Conservation (phyloP, 2,797 vertebrate species). For the Gephyroberyx darwinii region DNA sequence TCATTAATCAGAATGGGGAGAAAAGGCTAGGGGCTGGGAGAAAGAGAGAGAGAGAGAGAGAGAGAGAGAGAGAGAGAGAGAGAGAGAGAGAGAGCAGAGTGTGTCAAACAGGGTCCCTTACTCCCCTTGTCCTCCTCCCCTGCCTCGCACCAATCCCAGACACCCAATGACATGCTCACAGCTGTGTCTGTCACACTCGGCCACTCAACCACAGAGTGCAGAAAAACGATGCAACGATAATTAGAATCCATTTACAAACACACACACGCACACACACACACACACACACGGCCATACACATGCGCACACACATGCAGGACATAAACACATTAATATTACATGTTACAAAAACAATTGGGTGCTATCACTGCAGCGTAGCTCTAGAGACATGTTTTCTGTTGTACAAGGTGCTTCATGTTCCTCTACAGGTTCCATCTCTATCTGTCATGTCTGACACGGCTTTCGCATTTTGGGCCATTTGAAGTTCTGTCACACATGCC, state of each 20-base stretch:
- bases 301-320: neutral
- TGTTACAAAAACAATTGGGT: slow-evolving; percentile 1
- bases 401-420: slow-evolving; percentile 11
- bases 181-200: slow-evolving; percentile 71
- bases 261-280: slow-evolving; percentile 3
- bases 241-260: slow-evolving; percentile 56
- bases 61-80: neutral
- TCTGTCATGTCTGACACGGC: slow-evolving; percentile 54
- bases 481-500: slow-evolving; percentile 40
- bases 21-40: slow-evolving; percentile 63
- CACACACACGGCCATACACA: neutral
- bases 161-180: slow-evolving; percentile 68
- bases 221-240: slow-evolving; percentile 64
- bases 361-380: neutral
- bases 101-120: slow-evolving; percentile 46
- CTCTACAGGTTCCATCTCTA: neutral
- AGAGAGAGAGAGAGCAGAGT: slow-evolving; percentile 18
- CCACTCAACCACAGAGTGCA: slow-evolving; percentile 60
- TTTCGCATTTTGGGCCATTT: slow-evolving; percentile 43
- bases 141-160: slow-evolving; percentile 47
- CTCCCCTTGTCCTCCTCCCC: slow-evolving; percentile 41
- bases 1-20: slow-evolving; percentile 76
- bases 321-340: slow-evolving; percentile 20
- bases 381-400: slow-evolving; percentile 3
- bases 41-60: slow-evolving; percentile 3